Base-by-base conservation (phyloP, 2,113 vertebrate genomes). In the Cyanoliseus patagonus region DNA sequence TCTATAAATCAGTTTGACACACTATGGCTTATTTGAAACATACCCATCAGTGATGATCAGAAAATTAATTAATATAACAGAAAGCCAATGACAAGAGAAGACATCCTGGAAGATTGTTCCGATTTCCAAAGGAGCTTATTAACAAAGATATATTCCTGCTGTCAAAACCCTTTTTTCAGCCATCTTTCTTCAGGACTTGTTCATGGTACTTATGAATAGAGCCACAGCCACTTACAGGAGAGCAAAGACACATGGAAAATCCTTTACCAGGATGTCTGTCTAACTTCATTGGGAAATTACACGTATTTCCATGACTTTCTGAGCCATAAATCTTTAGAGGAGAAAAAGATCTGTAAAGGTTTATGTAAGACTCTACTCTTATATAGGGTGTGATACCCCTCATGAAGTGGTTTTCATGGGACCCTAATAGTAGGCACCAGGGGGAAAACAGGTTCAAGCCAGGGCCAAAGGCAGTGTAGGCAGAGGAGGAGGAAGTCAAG, bases 1-100 rank as follows among this genome's bases (percentile, higher is more conserved):
- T 96, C 91, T 90, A 96, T 96, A 97, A 97, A 97, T 97, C 96
- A 95, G 67, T 79, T 94, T 97, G 97, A 83, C 83, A 55, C 55
- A 57, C 51, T 79, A 44, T 79, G 53, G 70, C 85, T 96, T 86
- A 74, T 63, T 74, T 95, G 92, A 97, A 96, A 97, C 31, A 76
- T 96, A 96, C 86, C 88, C 62, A 94, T 95, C 92, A 94, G 27
- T 42, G 53, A 44, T 49, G 74, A 97, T 92, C 52, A 70, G 51
- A 91, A 96, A 90, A 96, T 83, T 97, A 97, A 96, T 97, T 97
- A 92, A 90, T 77, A 72, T 24, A 44, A 46, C 23, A 81, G 37
- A 90, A 94, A 73, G 67, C 41, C 86, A 95, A 95, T 69, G 42
- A 92, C 94, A 94, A 86, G 46, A 78, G 76, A 92, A 76, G 85